Evolutionary conservation across 1,140 invertebrate genomes (phyloP).

Genomic region (Stegodyphus mimosarum): DNA sequence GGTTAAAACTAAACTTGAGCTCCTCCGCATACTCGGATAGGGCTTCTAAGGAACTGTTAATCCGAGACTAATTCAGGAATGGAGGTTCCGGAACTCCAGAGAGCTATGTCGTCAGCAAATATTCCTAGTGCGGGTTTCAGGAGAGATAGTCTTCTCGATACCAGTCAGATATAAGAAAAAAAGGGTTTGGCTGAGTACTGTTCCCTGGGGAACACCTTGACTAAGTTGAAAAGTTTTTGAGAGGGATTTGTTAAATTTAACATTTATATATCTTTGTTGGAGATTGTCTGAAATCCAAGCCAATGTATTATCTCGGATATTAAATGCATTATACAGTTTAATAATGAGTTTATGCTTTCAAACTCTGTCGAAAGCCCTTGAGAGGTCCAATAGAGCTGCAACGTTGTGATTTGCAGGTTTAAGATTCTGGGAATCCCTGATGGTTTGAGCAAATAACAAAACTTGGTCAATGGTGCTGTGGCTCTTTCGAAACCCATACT

Average conservation of each 20-base stretch:
- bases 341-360: too few relatives aligned
- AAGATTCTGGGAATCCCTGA: too few relatives aligned
- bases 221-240: background rate
- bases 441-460: too few relatives aligned
- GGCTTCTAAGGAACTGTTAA: too few relatives aligned
- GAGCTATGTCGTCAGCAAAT: conserved; percentile 2
- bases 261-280: background rate
- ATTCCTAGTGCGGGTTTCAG: background rate
- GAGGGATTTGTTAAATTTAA: background rate
- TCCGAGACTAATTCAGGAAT: too few relatives aligned
- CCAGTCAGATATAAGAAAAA: background rate
- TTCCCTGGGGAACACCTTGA: background rate
- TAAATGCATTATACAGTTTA: too few relatives aligned
- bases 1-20: background rate
- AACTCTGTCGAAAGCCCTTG: conserved; percentile 1
- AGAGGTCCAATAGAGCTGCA: background rate
- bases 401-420: background rate
- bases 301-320: too few relatives aligned
- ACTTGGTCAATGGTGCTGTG: too few relatives aligned
- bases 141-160: background rate
- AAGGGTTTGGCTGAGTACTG: background rate
- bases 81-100: background rate
- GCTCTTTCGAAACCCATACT: too few relatives aligned
- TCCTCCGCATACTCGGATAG: background rate
- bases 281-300: background rate